These are phyloP conservation scores for Xiphorhynchus elegans DNA, from an alignment of 2,113 vertebrate genomes.

Conservation along the genomic window DNA sequence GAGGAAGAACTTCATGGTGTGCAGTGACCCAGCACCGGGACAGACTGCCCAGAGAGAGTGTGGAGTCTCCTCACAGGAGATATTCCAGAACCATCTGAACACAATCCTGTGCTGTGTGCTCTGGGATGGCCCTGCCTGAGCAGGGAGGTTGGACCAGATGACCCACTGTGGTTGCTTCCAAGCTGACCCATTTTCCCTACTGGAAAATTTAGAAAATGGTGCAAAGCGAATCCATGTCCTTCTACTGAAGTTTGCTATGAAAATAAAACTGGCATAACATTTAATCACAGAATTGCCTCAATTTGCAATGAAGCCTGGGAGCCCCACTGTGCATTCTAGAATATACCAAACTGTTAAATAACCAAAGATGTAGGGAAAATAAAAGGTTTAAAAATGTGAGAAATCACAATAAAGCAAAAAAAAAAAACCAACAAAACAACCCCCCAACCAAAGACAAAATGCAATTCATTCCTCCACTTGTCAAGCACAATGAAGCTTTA, in stretches of 20 bases:
- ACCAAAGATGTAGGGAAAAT: not conserved
- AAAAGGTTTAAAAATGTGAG: not conserved
- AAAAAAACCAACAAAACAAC: too few relatives aligned
- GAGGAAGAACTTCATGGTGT: not conserved
- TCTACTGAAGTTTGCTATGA: not conserved
- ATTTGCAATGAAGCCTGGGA: conserved; percentile 26
- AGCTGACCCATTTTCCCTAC: not conserved
- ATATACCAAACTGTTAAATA: not conserved
- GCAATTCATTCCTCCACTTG: not conserved
- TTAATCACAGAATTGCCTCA: not conserved
- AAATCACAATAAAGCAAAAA: not conserved
- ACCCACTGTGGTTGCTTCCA: not conserved
- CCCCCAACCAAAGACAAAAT: not conserved
- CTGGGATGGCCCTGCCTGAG: not conserved
- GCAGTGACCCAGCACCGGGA: not conserved
- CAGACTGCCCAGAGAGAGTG: not conserved
- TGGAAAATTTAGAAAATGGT: not conserved
- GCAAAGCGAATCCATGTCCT: not conserved
- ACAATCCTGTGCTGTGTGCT: not conserved
- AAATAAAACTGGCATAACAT: not conserved
- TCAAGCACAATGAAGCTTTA: conserved; percentile 12
- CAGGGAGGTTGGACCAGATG: not conserved
- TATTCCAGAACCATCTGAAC: not conserved
- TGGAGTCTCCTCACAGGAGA: not conserved
- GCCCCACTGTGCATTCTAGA: not conserved